Evolutionary conservation across 1,140 invertebrate genomes (phyloP).

Genomic region (Tyrophagus putrescentiae): DNA sequence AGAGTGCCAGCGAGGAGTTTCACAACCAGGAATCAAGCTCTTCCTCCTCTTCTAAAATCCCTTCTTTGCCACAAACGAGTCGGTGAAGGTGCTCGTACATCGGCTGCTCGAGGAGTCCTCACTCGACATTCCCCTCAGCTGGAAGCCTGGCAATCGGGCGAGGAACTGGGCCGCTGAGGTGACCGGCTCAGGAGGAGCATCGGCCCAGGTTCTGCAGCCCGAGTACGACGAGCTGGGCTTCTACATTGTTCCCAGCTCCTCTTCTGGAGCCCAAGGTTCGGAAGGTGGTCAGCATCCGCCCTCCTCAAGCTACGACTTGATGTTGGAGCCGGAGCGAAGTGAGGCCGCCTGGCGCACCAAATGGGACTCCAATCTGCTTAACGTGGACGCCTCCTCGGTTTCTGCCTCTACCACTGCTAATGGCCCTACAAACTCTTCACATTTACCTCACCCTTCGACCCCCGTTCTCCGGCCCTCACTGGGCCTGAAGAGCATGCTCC

Average conservation of each 20-base stretch:
- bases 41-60: conserved; percentile 19
- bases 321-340: not conserved
- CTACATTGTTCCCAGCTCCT: not conserved
- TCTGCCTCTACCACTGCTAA: too few species aligned
- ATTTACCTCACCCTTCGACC: too few species aligned
- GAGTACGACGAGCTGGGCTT: conserved; percentile 26
- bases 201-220: not conserved
- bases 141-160: conserved; percentile 21
- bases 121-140: conserved; percentile 25
- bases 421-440: too few species aligned
- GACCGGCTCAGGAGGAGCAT: not conserved
- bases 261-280: too few species aligned
- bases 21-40: not conserved
- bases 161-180: not conserved
- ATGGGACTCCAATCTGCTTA: conserved; percentile 6
- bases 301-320: not conserved
- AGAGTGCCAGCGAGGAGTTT: not conserved
- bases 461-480: conserved; percentile 23
- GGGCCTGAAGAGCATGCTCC: conserved; percentile 31
- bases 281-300: not conserved
- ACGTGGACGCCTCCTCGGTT: not conserved
- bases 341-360: not conserved
- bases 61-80: conserved; percentile 20
- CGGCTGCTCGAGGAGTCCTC: conserved; percentile 23
- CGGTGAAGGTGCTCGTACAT: conserved; percentile 19